Evolutionary conservation across 2,888 invertebrate species (phyloP).

Genomic region (Eupeodes luniger): DNA sequence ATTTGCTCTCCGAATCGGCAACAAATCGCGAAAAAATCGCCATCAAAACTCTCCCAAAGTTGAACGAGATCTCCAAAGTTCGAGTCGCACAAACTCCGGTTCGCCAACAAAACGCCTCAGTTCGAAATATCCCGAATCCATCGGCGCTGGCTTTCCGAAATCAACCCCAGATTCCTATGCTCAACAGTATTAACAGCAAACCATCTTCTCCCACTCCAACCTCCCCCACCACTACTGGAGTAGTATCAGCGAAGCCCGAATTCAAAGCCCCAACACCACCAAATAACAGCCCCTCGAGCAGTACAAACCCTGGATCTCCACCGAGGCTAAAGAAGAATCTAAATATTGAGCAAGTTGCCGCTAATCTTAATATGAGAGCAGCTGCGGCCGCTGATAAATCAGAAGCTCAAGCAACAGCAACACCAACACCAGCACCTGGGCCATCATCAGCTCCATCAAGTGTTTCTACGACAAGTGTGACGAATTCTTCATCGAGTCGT

Average conservation of each 20-base stretch:
- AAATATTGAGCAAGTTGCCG: constrained; percentile 83
- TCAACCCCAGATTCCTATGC: constrained; percentile 78
- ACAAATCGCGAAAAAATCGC: constrained; percentile 83
- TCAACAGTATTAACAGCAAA: constrained; percentile 76
- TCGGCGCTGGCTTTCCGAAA: constrained; percentile 86
- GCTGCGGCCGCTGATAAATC: constrained; percentile 80
- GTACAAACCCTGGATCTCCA: constrained; percentile 68
- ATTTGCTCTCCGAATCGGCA: constrained; percentile 85
- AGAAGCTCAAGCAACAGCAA: constrained; percentile 79
- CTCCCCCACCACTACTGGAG: constrained; percentile 69
- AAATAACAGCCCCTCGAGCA: constrained; percentile 58
- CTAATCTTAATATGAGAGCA: constrained; percentile 82
- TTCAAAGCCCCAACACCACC: constrained; percentile 62
- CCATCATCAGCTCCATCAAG: constrained; percentile 61
- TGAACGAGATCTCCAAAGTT: constrained; percentile 73
- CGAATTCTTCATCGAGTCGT: constrained; percentile 44
- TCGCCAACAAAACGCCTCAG: constrained; percentile 86
- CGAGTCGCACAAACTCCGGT: constrained; percentile 77
- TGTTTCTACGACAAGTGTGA: constrained; percentile 57
- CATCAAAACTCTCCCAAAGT: constrained; percentile 79
- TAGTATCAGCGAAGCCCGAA: constrained; percentile 44
- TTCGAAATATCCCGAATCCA: constrained; percentile 88
- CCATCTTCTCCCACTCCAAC: constrained; percentile 49
- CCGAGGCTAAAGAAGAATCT: constrained; percentile 81
- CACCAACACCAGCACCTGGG: constrained; percentile 69